Percentiles rank a stretch among this genome's conserved stretches.
phyloP scores from a whole-genome alignment of 2,113 vertebrate species.

The Damaliscus lunatus region DNA sequence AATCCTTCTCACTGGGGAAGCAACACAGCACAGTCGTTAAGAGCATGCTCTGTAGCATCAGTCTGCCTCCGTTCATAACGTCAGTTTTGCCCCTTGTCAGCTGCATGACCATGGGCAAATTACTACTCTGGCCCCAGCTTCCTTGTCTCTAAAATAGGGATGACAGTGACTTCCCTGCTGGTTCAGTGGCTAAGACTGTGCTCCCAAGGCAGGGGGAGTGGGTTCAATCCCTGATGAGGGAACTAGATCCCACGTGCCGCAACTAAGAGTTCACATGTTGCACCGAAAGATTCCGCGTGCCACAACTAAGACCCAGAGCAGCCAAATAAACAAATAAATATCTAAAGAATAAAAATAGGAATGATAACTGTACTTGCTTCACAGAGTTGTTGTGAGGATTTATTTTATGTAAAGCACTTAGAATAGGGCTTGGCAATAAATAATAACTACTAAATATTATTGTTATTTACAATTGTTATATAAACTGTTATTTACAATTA shows the following conservation, averaged over 20 bases:
- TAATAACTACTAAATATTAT: not conserved
- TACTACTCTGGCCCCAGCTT: not conserved
- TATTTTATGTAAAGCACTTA: not conserved
- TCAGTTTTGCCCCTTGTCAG: not conserved
- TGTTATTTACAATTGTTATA: not conserved
- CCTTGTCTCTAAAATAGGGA: not conserved
- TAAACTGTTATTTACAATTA: not conserved
- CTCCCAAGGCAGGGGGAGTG: not conserved
- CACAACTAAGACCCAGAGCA: not conserved
- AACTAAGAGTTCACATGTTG: not conserved
- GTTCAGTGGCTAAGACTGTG: not conserved
- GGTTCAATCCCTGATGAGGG: not conserved
- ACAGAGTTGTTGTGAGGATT: not conserved
- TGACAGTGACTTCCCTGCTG: not conserved
- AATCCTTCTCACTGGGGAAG: not conserved
- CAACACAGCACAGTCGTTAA: not conserved
- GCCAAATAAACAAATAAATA: not conserved
- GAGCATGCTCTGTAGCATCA: not conserved
- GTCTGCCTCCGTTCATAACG: not conserved
- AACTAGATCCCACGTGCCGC: not conserved
- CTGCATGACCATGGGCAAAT: not conserved
- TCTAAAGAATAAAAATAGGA: not conserved
- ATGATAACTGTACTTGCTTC: not conserved
- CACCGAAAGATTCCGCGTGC: rapidly evolving
- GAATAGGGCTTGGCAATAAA: not conserved